Percentiles rank a stretch among this genome's conserved stretches.
phyloP scores from a whole-genome alignment of 2,797 vertebrate genomes.

The Sphenodon punctatus region DNA sequence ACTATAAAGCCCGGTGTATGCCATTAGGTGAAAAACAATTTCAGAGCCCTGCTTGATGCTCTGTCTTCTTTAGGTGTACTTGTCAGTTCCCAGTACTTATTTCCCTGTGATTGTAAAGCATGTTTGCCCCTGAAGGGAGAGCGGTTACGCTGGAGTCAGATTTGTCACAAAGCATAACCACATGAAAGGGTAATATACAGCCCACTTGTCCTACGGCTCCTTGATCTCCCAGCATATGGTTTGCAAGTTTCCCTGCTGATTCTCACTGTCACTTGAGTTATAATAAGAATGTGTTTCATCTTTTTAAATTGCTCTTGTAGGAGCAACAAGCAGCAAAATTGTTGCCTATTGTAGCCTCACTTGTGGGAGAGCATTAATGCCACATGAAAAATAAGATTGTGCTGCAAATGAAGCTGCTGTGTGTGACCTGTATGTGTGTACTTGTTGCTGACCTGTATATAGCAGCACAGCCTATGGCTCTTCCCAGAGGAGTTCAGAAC shows the following conservation, averaged over 20 bases:
- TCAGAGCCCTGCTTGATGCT: neutral
- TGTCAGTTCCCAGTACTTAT: neutral
- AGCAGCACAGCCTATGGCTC: too few relatives aligned
- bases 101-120: neutral
- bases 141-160: neutral
- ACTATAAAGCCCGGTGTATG: neutral
- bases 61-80: rapidly evolving
- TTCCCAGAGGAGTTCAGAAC: too few relatives aligned
- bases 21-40: neutral
- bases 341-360: too few relatives aligned
- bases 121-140: rapidly evolving
- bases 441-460: too few relatives aligned
- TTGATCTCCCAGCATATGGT: neutral
- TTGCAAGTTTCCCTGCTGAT: neutral
- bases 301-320: neutral
- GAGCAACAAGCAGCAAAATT: neutral
- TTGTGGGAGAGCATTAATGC: too few relatives aligned
- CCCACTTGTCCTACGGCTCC: neutral
- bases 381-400: too few relatives aligned
- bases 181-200: neutral
- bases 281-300: neutral
- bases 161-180: neutral
- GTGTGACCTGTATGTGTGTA: too few relatives aligned
- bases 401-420: too few relatives aligned
- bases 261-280: too few relatives aligned